Evolutionary conservation across 2,888 invertebrate genomes (phyloP), one percentile per base, ranked within the genome.

Genomic region (Tiphia femorata): DNA sequence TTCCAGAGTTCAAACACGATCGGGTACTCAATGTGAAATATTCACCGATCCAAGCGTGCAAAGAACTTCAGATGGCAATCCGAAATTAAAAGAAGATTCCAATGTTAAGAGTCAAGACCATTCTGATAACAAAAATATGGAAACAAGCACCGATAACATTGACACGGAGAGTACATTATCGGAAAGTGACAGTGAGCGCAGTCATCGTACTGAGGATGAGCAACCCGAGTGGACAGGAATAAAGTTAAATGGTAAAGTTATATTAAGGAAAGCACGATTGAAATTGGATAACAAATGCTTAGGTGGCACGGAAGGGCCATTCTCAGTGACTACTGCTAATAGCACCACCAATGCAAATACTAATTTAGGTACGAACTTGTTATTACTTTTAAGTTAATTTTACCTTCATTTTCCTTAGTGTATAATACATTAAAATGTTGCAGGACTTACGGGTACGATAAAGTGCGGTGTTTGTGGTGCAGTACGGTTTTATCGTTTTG

Each of bases 401-500:
- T 12, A 12, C 7, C 10, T 30, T 35, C 2, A 57, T 12, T 20
- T 10, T 16, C 0, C 4, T 14, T 4, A 35, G 17, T 19, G 17
- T 37, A 16, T 2, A 3, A 33, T 37, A 17, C 3, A 37, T 10
- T 53, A n/a, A n/a, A 46, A 8, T 38, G 10, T 51, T 65, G 51
- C 40, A 88, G 88, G 87, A 69, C 86, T 88, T 62, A 88, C 90
- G 52, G 89, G 88, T 48, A 89, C 90, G 50, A 89, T 92, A 19
- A 89, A 90, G 29, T 94, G 94, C 83, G 92, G 92, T 49, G 92
- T 94, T 27, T 94, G 94, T 81, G 91, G 91, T 33, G 91, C 92
- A 35, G 88, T 91, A 30, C 87, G 93, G 44, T 91, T 90, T 79
- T 91, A 90, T 82, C 89, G 91, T 76, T 92, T 92, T 80, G 88